Conservation (phyloP, 2,888 invertebrate genomes). For the Brachypalpus laphriformis region DNA sequence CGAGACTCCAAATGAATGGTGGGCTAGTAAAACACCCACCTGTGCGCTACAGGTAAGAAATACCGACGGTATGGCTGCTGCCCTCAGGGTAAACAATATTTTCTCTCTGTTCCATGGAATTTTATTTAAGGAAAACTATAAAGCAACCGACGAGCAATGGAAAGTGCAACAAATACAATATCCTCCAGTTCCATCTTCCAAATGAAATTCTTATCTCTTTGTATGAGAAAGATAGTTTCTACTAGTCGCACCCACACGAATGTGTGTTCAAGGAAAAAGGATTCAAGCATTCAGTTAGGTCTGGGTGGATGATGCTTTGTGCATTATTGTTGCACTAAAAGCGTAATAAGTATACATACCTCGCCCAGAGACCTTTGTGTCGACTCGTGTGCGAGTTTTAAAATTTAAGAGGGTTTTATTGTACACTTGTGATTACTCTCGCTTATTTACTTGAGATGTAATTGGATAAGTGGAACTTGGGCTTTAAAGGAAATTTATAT, state of each 20-base stretch:
- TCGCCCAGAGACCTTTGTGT: neutral
- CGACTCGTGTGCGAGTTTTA: neutral
- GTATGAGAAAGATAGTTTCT: neutral
- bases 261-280: neutral
- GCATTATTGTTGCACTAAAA: conserved; percentile 15
- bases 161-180: conserved; percentile 34
- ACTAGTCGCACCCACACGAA: neutral
- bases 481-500: no score
- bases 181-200: conserved; percentile 7
- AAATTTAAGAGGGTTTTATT: conserved; percentile 2
- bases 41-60: conserved; percentile 31
- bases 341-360: conserved; percentile 11
- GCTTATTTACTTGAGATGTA: neutral
- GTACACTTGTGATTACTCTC: conserved; percentile 1
- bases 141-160: conserved; percentile 20
- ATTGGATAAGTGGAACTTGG: no score
- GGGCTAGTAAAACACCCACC: no score
- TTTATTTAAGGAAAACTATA: conserved; percentile 34
- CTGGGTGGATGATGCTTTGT: neutral
- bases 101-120: neutral
- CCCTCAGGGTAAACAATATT: conserved; percentile 20
- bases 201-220: conserved; percentile 44
- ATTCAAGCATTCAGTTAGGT: neutral
- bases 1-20: conserved; percentile 19
- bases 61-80: neutral